Evolutionary conservation across 2,797 vertebrate species (phyloP), one percentile per base, ranked within the genome.

Genomic region (Thalassophryne amazonica): DNA sequence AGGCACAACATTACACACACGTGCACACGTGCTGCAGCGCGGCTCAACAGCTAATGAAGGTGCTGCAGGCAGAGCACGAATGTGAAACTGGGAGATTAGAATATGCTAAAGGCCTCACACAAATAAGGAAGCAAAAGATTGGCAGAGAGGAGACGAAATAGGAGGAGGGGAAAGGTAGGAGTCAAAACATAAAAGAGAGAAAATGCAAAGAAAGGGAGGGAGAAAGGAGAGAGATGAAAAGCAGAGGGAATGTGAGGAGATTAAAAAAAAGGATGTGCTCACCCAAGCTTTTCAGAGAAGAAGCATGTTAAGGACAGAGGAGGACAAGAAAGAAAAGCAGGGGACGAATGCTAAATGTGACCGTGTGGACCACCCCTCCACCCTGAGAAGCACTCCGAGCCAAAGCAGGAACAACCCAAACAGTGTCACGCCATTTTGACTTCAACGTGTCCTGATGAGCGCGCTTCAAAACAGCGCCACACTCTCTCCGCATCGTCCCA

Each of bases 81-180:
- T 85, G 84, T 90, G 83, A 83, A 89, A 88, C 85, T 31, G 48
- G 65, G 80, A 91, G 87, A 90, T 90, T 90, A 90, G 85, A 89
- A 88, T 85, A 68, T 78, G 84, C 86, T 82, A 74, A 55, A 76
- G 87, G 89, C 83, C 70, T 73, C 35, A 19, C 69, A 80, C 79
- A 84, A 86, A 89, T 73, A 81, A 81, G 85, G 78, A 83, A 74
- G 89, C 50, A 72, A 76, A 80, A 79, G 67, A 74, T 65, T 53
- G 71, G 59, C 25, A 29, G 68, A 74, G 73, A 73, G 49, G 46
- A 76, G 58, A 63, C 58, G 72, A 70, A 67, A 70, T 43, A 38
- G 27, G 25, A 60, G 53, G 56, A 71, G 51, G 34, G 58, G 50
- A 28, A 60, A 60, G 67, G 43, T 39, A 52, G 58, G 70, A 65